Evolutionary conservation across 2,113 vertebrate genomes (phyloP).

Genomic region (Indicator indicator): DNA sequence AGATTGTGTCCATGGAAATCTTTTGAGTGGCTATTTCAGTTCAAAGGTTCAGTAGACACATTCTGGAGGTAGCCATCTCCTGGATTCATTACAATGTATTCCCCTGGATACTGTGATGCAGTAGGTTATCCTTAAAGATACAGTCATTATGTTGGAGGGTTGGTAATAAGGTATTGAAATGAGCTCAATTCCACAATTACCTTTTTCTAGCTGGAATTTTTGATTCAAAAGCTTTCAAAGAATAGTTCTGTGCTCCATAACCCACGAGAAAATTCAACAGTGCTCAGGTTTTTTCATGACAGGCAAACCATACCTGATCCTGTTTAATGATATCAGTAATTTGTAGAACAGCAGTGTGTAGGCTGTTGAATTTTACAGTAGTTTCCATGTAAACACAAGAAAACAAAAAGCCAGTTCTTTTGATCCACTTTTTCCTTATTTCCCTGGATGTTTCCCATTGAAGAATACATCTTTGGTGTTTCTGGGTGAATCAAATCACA

Average conservation of each 20-base stretch:
- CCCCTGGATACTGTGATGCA: background rate
- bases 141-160: background rate
- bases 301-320: background rate
- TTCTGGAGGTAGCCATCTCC: background rate
- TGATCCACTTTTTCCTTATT: background rate
- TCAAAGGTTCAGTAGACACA: background rate
- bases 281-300: background rate
- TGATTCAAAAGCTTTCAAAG: background rate
- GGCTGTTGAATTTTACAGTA: background rate
- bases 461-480: background rate
- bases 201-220: background rate
- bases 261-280: background rate
- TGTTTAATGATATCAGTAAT: background rate
- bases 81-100: rapidly evolving
- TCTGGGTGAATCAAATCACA: background rate
- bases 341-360: background rate
- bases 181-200: background rate
- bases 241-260: background rate
- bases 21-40: background rate
- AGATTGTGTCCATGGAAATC: background rate
- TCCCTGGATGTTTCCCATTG: background rate
- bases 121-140: background rate
- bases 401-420: background rate
- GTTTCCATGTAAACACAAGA: background rate
- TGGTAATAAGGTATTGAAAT: background rate